Evolutionary conservation across 2,113 vertebrate genomes (phyloP).

Genomic region (Pteropus alecto): DNA sequence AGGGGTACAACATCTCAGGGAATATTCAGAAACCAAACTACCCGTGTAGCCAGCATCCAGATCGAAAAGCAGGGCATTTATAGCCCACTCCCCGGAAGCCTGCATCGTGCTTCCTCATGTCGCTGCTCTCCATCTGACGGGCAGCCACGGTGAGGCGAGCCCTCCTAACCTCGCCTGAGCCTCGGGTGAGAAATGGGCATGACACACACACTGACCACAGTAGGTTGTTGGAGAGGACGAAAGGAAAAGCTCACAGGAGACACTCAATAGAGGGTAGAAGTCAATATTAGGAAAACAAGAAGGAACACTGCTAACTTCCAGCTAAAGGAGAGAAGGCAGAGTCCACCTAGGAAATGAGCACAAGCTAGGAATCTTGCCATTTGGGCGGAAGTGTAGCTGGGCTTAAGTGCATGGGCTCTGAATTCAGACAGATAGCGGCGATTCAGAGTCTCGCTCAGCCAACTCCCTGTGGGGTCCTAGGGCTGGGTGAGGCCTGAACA

Average conservation of each 20-base stretch:
- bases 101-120: rapidly evolving
- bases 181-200: background rate
- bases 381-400: background rate
- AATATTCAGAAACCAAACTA: background rate
- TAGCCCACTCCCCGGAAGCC: rapidly evolving
- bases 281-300: background rate
- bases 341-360: background rate
- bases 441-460: rapidly evolving
- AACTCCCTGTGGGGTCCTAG: background rate
- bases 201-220: rapidly evolving
- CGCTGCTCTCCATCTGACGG: background rate
- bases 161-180: background rate
- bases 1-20: background rate
- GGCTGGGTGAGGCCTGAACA: background rate
- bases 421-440: background rate
- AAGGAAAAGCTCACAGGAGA: background rate
- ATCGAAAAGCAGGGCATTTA: too few relatives aligned
- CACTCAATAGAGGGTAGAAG: rapidly evolving
- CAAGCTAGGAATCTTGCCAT: background rate
- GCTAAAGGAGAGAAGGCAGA: background rate
- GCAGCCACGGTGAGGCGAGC: too few relatives aligned
- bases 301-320: background rate
- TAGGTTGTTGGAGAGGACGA: background rate
- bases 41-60: background rate
- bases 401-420: background rate